Base-by-base conservation (phyloP, 2,888 invertebrate genomes). In the Creontiades dilutus region DNA sequence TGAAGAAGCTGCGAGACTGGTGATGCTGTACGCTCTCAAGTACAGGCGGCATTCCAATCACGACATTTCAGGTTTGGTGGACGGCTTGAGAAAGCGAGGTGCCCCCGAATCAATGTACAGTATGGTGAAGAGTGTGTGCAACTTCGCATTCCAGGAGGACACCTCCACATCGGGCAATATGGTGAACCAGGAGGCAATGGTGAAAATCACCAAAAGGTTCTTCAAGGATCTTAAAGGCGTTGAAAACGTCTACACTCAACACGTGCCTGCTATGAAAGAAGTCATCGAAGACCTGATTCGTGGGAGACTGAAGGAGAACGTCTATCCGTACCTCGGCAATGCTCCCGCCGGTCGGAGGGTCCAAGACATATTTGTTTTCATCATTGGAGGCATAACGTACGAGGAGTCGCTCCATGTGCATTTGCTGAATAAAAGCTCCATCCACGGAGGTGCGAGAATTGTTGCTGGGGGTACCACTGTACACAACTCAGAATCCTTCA, bases 161-260 rank as follows among this genome's bases (percentile, higher is more conserved):
- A 75, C 23, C 13, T 80, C 88, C 28, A 78, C 16, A 28, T 27
- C 52, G 11, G 95, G 91, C 48, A 90, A 91, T 78, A 57, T 90
- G 12, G 91, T 90, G 47, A 89, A 96, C 88, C 96, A 97, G 93
- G 96, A 96, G 92, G 95, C 95, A 90, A 97, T 98, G 82, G 96
- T 96, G 0, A 97, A 98, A 92, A 97, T 99, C 92, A 99, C 99
- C 0, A 98, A 99, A 93, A 94, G 97, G 13, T 87, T 90, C 78
- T 91, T 92, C 19, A 92, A 95, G 95, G 97, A 97, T 23, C 94
- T 98, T 27, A 97, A 97, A 94, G 99, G 99, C 0, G 99, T 99
- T 0, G 99, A 99, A 93, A 99, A 99, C 94, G 98, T 99, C 91
- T 99, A 99, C 94, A 99, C 99, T 0, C 99, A 99, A 93, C 99